Evolutionary conservation across 2,113 vertebrate species (phyloP), one percentile per base, ranked within the genome.

Genomic region (Chaenocephalus aceratus): DNA sequence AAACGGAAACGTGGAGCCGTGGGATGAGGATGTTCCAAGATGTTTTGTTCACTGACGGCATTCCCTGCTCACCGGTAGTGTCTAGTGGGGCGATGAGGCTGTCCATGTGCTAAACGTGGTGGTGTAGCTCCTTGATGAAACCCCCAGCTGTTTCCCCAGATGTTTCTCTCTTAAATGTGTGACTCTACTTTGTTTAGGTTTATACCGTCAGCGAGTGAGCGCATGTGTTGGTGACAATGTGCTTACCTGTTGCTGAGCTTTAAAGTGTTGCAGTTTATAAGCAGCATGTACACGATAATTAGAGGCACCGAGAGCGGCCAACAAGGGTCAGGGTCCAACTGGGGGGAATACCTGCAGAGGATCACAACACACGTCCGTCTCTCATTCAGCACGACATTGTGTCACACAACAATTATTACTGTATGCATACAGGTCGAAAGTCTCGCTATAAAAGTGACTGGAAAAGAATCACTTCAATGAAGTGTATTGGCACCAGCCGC

Each of bases 261-360:
- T 58, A 89, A 66, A 45, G 94, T 94, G 80, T 92, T 95, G 75
- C 96, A 95, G 91, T 98, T 97, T 85, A 97, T 96, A 58, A 99
- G 95, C 90, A 98, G 72, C 80, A 95, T 85, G 82, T 96, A 93
- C 80, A 95, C 91, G 61, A 93, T 79, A 21, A 96, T 11, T 1
- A 98, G 91, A 66, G 97, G 92, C 90, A 98, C 58, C 66, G 94
- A 92, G 89, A 96, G 91, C 67, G 91, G 93, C 95, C 97, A 97
- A 63, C 94, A 97, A 0, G 97, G 98, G 89, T 99, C 98, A 66
- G 96, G 98, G 86, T 96, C 95, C 89, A 99, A 90, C 86, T 91
- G 95, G 84, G 95, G 72, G 62, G 62, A 95, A 85, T 97, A 97
- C 91, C 98, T 99, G 90, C 34, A 65, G 56, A 80, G 3, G 4